phyloP scores from a whole-genome alignment of 2,113 vertebrate genomes.

The Hemibagrus wyckioides region DNA sequence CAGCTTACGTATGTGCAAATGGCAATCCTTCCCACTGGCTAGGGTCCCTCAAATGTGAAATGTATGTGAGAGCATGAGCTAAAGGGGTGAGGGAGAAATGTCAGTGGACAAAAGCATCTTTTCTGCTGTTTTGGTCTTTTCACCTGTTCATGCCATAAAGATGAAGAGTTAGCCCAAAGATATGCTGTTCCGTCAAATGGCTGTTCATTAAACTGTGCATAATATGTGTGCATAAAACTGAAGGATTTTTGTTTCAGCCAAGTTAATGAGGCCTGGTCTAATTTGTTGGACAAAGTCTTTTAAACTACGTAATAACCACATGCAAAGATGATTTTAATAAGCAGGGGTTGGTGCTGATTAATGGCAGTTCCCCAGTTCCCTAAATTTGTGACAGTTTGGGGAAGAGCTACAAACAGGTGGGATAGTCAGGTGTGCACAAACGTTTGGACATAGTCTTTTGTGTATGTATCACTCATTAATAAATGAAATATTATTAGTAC shows the following conservation, averaged over 20 bases:
- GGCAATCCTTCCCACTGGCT: constrained; percentile 79
- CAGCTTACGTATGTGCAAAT: constrained; percentile 85
- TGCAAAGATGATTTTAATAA: not conserved
- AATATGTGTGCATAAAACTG: not conserved
- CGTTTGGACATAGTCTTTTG: not conserved
- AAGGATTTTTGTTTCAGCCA: not conserved
- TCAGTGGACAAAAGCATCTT: constrained; percentile 79
- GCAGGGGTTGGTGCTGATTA: not conserved
- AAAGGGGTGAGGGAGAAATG: constrained; percentile 81
- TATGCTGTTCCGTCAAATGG: constrained; percentile 23
- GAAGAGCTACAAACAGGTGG: not conserved
- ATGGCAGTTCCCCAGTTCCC: not conserved
- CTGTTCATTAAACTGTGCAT: not conserved
- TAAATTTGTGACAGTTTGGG: not conserved
- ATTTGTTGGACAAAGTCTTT: not conserved
- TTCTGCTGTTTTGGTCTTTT: constrained; percentile 3
- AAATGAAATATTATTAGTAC: not conserved
- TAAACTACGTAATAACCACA: not conserved
- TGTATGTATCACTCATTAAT: not conserved
- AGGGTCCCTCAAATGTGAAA: constrained; percentile 72
- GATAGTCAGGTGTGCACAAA: not conserved
- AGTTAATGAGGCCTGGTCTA: not conserved
- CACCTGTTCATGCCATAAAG: constrained; percentile 8
- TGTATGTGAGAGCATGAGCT: constrained; percentile 77
- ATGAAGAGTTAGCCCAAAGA: constrained; percentile 16